Evolutionary conservation across 2,113 vertebrate species (phyloP).

Genomic region (Urocynchramus pylzowi): DNA sequence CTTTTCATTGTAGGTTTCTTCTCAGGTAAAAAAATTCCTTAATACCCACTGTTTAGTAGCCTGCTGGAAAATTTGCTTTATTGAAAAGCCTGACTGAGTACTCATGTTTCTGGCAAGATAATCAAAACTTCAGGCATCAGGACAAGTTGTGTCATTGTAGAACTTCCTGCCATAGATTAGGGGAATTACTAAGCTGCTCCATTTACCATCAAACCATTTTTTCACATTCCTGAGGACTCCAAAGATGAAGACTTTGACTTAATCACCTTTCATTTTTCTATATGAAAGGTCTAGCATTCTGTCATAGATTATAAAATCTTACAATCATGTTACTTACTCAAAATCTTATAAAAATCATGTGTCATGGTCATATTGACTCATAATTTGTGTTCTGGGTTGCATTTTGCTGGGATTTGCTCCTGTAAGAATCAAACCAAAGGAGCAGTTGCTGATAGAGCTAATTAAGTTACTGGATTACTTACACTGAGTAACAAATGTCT

Average conservation of each 20-base stretch:
- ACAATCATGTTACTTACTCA: not conserved
- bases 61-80: not conserved
- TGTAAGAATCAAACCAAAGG: not conserved
- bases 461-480: not conserved
- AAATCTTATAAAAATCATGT: not conserved
- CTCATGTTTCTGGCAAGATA: not conserved
- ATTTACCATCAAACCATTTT: not conserved
- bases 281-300: not conserved
- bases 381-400: not conserved
- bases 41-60: not conserved
- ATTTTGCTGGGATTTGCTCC: not conserved
- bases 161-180: not conserved
- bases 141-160: not conserved
- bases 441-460: not conserved
- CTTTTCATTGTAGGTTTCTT: not conserved
- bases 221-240: not conserved
- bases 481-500: not conserved
- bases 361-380: not conserved
- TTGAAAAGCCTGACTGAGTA: not conserved
- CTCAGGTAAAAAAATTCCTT: not conserved
- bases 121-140: not conserved
- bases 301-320: not conserved
- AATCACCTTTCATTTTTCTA: not conserved
- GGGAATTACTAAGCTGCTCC: not conserved
- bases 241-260: not conserved